Percentiles rank a stretch among this genome's conserved stretches.
phyloP scores from a whole-genome alignment of 2,113 vertebrate genomes.

The Aegotheles bennettii region DNA sequence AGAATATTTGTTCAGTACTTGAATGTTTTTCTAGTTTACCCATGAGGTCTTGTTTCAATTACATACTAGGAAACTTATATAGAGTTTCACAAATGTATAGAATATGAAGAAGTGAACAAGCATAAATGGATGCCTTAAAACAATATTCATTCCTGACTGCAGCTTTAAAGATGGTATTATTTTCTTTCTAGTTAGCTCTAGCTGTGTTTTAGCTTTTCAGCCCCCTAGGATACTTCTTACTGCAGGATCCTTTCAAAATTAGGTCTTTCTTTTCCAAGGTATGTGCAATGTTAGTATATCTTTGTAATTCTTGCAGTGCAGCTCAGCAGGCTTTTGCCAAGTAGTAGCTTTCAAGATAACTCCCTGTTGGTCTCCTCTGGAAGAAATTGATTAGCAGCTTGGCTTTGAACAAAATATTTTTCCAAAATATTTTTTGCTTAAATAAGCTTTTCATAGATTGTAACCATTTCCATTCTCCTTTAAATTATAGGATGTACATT shows the following conservation, averaged over 20 bases:
- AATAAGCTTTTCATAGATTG: not conserved
- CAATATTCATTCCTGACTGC: not conserved
- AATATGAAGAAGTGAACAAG: not conserved
- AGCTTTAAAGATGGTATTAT: not conserved
- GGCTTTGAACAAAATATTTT: not conserved
- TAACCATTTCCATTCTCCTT: not conserved
- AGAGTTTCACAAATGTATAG: not conserved
- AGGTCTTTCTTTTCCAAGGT: not conserved
- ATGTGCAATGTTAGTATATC: not conserved
- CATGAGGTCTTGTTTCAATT: not conserved
- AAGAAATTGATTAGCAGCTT: slow-evolving; percentile 6
- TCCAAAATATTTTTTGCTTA: slow-evolving; percentile 20
- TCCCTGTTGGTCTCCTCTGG: not conserved
- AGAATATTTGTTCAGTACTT: not conserved
- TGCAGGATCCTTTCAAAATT: not conserved
- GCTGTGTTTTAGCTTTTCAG: not conserved
- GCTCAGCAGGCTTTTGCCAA: slow-evolving; percentile 30
- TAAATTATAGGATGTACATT: not conserved
- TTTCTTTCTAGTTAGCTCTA: not conserved
- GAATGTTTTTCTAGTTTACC: not conserved
- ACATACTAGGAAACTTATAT: not conserved
- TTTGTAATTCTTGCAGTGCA: not conserved
- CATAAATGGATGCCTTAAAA: not conserved
- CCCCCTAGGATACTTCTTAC: not conserved
- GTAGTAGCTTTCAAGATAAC: not conserved